These are phyloP conservation scores for Ditylenchus weischeri DNA, from an alignment of 2,888 invertebrate species.

Conservation along the genomic window DNA sequence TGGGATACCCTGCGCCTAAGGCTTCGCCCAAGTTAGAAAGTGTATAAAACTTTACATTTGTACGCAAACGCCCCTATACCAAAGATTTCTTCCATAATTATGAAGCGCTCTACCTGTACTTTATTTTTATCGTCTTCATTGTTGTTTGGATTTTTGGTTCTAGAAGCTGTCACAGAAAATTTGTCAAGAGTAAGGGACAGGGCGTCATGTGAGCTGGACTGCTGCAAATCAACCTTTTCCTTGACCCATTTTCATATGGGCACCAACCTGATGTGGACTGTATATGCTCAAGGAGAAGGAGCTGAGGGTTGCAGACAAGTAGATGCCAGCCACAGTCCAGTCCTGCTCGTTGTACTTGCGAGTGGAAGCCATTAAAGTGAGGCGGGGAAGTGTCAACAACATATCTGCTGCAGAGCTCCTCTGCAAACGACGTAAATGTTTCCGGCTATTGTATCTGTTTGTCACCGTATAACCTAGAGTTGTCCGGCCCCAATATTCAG, in stretches of 20 bases:
- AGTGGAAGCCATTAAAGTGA: conserved; percentile 93
- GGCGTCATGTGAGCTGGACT: conserved; percentile 41
- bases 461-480: no score
- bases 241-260: not conserved
- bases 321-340: conserved; percentile 32
- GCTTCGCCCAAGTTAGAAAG: no score
- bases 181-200: conserved; percentile 49
- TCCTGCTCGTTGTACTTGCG: conserved; percentile 40
- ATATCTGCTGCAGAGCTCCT: conserved; percentile 51
- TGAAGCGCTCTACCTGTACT: conserved; percentile 39
- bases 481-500: no score
- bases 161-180: conserved; percentile 46
- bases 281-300: conserved; percentile 97
- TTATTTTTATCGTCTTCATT: conserved; percentile 46
- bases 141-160: conserved; percentile 46
- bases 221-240: conserved; percentile 11
- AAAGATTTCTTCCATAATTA: no score
- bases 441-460: no score
- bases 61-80: no score
- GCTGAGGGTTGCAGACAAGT: conserved; percentile 90
- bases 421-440: conserved; percentile 15
- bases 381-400: conserved; percentile 79
- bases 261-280: conserved; percentile 72
- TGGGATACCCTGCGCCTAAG: no score
- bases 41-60: no score